Evolutionary conservation across 1,140 invertebrate genomes (phyloP).

Genomic region (Calliopsis andreniformis): DNA sequence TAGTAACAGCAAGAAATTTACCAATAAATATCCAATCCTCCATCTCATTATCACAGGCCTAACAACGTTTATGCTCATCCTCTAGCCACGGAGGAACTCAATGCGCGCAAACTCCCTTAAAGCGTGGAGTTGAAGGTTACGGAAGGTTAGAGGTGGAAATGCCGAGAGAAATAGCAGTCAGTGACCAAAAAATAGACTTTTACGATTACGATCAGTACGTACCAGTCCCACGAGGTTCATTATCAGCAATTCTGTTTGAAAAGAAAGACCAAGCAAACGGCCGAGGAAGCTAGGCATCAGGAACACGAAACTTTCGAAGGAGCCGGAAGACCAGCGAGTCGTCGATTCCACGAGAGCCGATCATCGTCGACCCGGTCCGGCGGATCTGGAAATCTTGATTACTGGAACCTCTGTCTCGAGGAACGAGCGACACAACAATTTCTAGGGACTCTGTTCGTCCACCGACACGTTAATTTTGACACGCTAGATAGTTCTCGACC

Average conservation of each 20-base stretch:
- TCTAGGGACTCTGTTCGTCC: background rate
- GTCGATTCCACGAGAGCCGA: constrained; percentile 10
- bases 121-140: constrained; percentile 10
- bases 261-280: constrained; percentile 50
- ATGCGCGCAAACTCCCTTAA: background rate
- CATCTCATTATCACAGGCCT: no score
- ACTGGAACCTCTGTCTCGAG: background rate
- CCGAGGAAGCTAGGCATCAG: constrained; percentile 59
- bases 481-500: background rate
- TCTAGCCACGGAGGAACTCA: no score
- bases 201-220: constrained; percentile 8
- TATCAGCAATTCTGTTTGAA: constrained; percentile 64
- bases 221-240: constrained; percentile 68
- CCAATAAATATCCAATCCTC: no score
- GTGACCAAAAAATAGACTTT: background rate
- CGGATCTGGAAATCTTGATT: background rate
- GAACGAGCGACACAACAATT: constrained; percentile 10
- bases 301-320: constrained; percentile 29
- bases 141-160: background rate
- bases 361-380: constrained; percentile 29
- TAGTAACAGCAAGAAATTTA: no score
- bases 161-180: background rate
- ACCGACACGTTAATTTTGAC: constrained; percentile 39
- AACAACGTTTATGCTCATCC: no score
- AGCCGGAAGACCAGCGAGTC: constrained; percentile 27